phyloP scores from a whole-genome alignment of 2,113 vertebrate species.

The Nesogale talazaci region DNA sequence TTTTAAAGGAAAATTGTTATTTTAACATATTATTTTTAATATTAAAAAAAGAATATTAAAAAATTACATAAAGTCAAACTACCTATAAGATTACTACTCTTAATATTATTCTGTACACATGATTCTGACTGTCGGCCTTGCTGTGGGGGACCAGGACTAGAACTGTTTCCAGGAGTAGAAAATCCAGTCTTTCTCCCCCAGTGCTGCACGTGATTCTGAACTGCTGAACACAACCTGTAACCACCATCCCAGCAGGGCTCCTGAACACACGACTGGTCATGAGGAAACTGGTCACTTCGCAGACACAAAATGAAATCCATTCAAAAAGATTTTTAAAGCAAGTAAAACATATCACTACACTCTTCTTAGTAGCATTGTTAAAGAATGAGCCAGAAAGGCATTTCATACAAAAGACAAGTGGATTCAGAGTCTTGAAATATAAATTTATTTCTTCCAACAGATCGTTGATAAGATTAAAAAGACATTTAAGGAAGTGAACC shows the following conservation, averaged over 20 bases:
- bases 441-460: background rate
- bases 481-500: background rate
- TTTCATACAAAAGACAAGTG: background rate
- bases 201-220: too few relatives aligned
- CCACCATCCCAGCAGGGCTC: too few relatives aligned
- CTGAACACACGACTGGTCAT: too few relatives aligned
- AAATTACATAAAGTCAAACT: background rate
- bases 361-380: background rate
- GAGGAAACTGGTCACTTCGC: background rate
- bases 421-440: background rate
- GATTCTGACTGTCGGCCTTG: background rate
- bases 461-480: background rate
- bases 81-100: background rate
- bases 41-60: background rate
- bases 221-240: too few relatives aligned
- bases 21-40: background rate
- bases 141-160: too few relatives aligned
- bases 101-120: background rate
- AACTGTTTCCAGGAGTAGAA: too few relatives aligned
- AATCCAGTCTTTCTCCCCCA: too few relatives aligned
- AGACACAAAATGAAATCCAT: background rate
- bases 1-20: background rate
- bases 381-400: background rate
- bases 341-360: background rate
- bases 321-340: background rate